Evolutionary conservation across 2,113 vertebrate genomes (phyloP).

Genomic region (Riparia riparia): DNA sequence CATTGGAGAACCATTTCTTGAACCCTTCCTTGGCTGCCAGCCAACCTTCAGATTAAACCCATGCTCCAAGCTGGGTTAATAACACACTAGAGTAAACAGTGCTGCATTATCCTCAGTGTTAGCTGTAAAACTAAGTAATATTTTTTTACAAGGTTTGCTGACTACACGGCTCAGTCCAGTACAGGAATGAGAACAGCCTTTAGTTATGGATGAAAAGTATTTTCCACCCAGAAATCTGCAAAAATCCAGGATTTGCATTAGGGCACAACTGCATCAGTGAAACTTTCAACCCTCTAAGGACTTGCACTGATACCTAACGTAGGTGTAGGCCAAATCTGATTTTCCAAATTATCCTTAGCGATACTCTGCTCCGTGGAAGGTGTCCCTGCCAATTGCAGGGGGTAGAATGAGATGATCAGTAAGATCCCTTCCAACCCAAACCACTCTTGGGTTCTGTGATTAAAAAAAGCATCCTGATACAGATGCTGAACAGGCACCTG

Average conservation of each 20-base stretch:
- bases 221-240: neutral
- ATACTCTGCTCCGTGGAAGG: neutral
- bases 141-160: neutral
- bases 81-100: neutral
- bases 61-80: neutral
- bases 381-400: neutral
- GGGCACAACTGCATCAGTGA: neutral
- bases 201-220: rapidly evolving
- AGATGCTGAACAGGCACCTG: neutral
- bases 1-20: neutral
- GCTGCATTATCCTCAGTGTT: neutral
- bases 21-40: neutral
- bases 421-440: neutral
- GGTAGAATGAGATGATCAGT: neutral
- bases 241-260: neutral
- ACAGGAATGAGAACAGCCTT: neutral
- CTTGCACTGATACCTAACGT: no score
- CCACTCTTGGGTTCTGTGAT: neutral
- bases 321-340: neutral
- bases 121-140: neutral
- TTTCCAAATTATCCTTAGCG: neutral
- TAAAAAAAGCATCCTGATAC: neutral
- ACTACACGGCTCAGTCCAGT: neutral
- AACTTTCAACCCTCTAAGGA: neutral
- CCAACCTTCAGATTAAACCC: slow-evolving; percentile 24